Conservation (phyloP, 2,797 vertebrate species). For the Mus caroli region DNA sequence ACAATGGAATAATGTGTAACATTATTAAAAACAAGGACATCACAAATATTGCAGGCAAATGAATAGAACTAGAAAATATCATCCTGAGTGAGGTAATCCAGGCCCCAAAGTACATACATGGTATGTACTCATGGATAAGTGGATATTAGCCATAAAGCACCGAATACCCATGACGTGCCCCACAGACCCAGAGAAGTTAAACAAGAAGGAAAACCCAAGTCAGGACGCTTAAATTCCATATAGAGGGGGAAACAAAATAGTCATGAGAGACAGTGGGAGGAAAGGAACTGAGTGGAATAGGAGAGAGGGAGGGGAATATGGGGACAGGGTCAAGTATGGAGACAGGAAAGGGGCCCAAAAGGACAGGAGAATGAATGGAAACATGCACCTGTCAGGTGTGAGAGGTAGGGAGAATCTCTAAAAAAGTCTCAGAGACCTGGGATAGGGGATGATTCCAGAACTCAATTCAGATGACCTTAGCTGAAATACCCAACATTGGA, state of each 20-base stretch:
- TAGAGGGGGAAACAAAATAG: neutral
- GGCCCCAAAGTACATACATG: neutral
- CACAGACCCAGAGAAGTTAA: neutral
- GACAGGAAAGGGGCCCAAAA: neutral
- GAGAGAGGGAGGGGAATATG: neutral
- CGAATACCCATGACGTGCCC: neutral
- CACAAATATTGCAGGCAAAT: neutral
- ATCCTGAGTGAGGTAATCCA: neutral
- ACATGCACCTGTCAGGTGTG: neutral
- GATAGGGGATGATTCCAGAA: neutral
- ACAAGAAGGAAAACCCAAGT: neutral
- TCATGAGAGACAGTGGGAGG: neutral
- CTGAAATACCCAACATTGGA: neutral
- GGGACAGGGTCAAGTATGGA: neutral
- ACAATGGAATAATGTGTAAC: neutral
- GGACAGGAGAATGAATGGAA: neutral
- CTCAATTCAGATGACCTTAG: neutral
- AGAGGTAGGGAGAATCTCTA: neutral
- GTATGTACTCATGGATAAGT: neutral
- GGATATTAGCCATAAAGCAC: neutral
- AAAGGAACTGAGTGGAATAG: neutral
- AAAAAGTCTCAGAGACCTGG: neutral
- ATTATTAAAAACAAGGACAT: neutral
- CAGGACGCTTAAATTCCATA: neutral
- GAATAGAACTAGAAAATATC: neutral